These are phyloP conservation scores for Upupa epops DNA, from an alignment of 2,113 vertebrate species.

Conservation along the genomic window DNA sequence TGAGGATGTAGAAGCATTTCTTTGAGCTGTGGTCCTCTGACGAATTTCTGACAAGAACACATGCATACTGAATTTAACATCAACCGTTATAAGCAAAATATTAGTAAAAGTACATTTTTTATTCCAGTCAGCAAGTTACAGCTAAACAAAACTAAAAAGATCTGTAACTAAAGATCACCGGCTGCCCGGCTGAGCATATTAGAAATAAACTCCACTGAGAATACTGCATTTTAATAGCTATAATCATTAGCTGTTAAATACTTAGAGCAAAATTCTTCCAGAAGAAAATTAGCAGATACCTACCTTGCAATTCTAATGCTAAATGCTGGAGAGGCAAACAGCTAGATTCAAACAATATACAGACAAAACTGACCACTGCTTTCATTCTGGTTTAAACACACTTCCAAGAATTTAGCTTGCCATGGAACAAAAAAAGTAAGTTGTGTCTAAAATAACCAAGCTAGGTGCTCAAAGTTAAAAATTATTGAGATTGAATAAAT, in stretches of 20 bases:
- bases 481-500: background rate
- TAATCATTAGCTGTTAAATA: background rate
- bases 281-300: background rate
- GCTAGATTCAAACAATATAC: background rate
- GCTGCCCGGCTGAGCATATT: background rate
- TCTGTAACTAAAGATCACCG: background rate
- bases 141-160: background rate
- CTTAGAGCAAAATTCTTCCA: background rate
- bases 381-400: background rate
- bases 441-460: background rate
- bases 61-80: constrained; percentile 28
- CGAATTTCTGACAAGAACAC: constrained; percentile 85
- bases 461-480: background rate
- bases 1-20: constrained; percentile 69
- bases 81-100: background rate
- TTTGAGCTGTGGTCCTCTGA: constrained; percentile 86
- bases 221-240: background rate
- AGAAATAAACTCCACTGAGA: background rate
- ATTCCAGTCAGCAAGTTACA: background rate
- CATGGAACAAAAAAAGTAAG: background rate
- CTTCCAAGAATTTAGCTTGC: background rate
- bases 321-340: background rate
- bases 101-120: background rate
- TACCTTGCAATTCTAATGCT: background rate
- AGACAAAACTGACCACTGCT: background rate